Conservation (phyloP, 1,140 invertebrate species). For the Pygmarrhopalites habei region DNA sequence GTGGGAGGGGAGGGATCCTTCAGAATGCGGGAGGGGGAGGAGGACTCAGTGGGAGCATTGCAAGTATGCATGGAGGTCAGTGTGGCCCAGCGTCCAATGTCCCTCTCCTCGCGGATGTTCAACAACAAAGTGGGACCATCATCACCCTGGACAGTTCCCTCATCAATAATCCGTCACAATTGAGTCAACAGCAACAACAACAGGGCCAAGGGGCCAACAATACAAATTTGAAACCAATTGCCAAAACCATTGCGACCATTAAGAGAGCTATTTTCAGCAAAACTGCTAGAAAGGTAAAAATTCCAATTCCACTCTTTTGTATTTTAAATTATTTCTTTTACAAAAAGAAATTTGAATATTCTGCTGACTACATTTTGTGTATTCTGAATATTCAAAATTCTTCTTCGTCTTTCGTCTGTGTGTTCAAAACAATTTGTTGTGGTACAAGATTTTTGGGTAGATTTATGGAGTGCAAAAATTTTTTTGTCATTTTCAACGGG, state of each 20-base stretch:
- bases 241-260: conserved; percentile 37
- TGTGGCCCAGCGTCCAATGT: conserved; percentile 26
- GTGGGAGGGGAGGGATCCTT: conserved; percentile 15
- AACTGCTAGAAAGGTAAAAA: conserved; percentile 39
- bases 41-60: conserved; percentile 7
- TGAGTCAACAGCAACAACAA: conserved; percentile 11
- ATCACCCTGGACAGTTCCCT: conserved; percentile 24
- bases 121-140: conserved; percentile 30
- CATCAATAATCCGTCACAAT: not conserved
- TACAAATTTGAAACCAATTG: conserved; percentile 38
- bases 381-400: too few species aligned
- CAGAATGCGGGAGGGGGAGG: conserved; percentile 2
- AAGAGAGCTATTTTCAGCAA: conserved; percentile 39
- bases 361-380: too few species aligned
- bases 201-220: conserved; percentile 17
- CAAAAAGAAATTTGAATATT: too few species aligned
- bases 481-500: too few species aligned
- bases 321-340: not conserved
- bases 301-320: too few species aligned
- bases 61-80: not conserved
- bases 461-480: too few species aligned
- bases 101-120: conserved; percentile 34
- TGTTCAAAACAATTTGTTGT: too few species aligned
- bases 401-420: too few species aligned
- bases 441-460: too few species aligned